These are phyloP conservation scores for Pinctada fucata DNA, from an alignment of 2,888 invertebrate genomes.

Conservation along the genomic window DNA sequence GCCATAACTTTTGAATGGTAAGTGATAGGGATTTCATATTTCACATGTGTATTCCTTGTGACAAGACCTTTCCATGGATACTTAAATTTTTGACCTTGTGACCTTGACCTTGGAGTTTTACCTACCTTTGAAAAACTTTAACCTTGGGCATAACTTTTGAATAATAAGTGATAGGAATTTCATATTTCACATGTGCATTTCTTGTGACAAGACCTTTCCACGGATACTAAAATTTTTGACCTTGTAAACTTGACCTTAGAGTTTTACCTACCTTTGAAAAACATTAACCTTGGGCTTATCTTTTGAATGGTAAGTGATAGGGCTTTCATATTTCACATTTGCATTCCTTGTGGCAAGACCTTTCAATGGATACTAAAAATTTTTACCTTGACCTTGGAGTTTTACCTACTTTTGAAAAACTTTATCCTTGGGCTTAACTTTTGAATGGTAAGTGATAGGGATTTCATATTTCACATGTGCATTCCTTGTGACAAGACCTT, in stretches of 20 bases:
- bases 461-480: background rate
- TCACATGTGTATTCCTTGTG: no score
- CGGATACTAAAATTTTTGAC: background rate
- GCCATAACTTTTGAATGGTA: no score
- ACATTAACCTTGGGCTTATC: background rate
- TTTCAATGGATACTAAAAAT: background rate
- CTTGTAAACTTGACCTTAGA: background rate
- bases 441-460: background rate
- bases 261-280: background rate
- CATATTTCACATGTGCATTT: background rate
- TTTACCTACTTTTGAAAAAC: background rate
- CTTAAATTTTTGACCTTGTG: no score
- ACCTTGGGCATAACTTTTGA: background rate
- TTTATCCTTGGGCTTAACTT: background rate
- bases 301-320: background rate
- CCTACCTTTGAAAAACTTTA: no score
- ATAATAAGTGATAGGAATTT: background rate
- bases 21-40: no score
- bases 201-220: background rate
- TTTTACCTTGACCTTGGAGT: constrained; percentile 1
- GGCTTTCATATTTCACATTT: constrained; percentile 2
- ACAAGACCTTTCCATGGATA: no score
- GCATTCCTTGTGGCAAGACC: background rate
- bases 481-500: background rate
- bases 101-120: no score